Evolutionary conservation across 1,140 invertebrate species (phyloP), one percentile per base, ranked within the genome.

Genomic region (Sitodiplosis mosellana): DNA sequence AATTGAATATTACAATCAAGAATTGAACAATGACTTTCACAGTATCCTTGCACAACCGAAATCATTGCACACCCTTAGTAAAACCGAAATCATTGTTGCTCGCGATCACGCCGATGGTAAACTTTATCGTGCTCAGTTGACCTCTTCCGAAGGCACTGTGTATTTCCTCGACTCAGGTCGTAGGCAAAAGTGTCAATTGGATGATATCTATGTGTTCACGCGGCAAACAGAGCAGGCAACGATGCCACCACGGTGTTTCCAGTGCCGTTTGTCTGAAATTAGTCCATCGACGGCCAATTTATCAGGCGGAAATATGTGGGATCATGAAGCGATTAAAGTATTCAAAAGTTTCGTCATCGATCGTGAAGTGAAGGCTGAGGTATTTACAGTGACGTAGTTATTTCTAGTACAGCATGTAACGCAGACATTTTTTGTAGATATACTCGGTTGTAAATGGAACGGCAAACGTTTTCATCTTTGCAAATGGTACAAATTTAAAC

Each of bases 121-220:
- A 27, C 10, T 27, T 5, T 27, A 27, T 10, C 27, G 27, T 10
- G 27, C 27, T 27, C 27, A 10, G 4, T 27, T 27, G 27, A 27
- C 10, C 3, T 27, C 27, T 27, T 27, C 10, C 27, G 10, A 27
- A 27, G 3, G 27, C 27, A 27, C 27, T 10, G 27, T 27, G 10
- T 27, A 77, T 42, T 88, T 80, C 57, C 74, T 91, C 18, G 88
- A 94, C 61, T 81, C 72, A 63, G 89, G 89, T n/a, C 77, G 76
- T 52, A 65, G 55, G 3, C 66, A 65, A 2, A 57, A 67, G 17
- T 14, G 62, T 8, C 15, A 49, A n/a, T 54, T 61, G 20, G 38
- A 55, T 1, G 49, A 54, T 15, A 11, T 64, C 8, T 59, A 59
- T 14, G 12, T n/a, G 10, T 42, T 48, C n/a, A 54, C 54, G 51